Evolutionary conservation across 1,140 invertebrate species (phyloP).

Genomic region (Cotesia glomerata): DNA sequence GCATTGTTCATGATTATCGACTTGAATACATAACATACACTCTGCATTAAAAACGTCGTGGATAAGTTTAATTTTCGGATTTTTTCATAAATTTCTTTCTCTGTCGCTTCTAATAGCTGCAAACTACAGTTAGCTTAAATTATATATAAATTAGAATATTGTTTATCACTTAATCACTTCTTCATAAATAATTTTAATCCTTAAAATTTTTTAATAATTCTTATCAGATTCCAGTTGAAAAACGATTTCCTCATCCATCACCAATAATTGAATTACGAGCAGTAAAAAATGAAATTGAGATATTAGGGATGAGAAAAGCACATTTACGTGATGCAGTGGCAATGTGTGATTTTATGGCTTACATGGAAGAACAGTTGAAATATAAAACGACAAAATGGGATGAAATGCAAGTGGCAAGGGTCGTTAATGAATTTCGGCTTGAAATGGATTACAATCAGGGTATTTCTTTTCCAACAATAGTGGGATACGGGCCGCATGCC

Average conservation of each 20-base stretch:
- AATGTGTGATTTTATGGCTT: constrained; percentile 87
- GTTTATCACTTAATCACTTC: not conserved
- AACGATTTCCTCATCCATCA: constrained; percentile 69
- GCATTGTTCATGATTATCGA: too few species aligned
- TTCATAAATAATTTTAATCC: too few species aligned
- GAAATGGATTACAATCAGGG: constrained; percentile 74
- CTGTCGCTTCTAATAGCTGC: too few species aligned
- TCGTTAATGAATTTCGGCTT: constrained; percentile 71
- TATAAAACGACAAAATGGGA: constrained; percentile 65
- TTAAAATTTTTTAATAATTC: constrained; percentile 15
- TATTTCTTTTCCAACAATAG: constrained; percentile 86
- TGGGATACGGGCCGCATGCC: constrained; percentile 85
- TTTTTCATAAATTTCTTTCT: too few species aligned
- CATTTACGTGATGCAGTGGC: constrained; percentile 87
- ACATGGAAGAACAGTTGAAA: constrained; percentile 74
- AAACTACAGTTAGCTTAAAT: not conserved
- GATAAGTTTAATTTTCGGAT: too few species aligned
- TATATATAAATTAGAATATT: not conserved
- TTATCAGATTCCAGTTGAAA: constrained; percentile 60
- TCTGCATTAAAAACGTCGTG: too few species aligned
- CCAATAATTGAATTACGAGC: constrained; percentile 84
- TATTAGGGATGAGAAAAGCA: constrained; percentile 84
- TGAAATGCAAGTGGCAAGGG: constrained; percentile 73
- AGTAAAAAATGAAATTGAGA: constrained; percentile 85
- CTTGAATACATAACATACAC: too few species aligned